A percentile compares a stretch with the other conserved stretches of the same genome.
phyloP scores from a whole-genome alignment of 2,113 vertebrate species.

The Nothoprocta perdicaria region DNA sequence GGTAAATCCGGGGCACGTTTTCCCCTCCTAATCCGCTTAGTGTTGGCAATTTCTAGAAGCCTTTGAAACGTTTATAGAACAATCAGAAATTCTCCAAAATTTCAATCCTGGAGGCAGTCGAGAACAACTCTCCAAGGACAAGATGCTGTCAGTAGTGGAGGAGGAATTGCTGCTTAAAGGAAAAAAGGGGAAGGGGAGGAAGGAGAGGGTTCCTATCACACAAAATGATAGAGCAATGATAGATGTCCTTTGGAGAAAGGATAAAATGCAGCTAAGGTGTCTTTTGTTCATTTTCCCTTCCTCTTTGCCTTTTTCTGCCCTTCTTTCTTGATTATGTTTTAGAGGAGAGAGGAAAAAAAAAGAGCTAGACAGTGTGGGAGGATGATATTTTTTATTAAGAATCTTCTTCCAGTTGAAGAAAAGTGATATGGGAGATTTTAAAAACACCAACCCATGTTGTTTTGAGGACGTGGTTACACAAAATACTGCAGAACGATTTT shows the following conservation, averaged over 20 bases:
- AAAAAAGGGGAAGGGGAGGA: neutral
- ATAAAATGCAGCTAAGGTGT: neutral
- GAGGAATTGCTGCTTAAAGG: neutral
- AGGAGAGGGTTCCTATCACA: neutral
- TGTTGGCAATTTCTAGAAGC: neutral
- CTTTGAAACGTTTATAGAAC: neutral
- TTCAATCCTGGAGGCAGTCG: neutral
- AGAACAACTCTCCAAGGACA: neutral
- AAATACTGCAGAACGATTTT: neutral
- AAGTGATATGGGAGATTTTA: neutral
- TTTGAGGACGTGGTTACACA: neutral
- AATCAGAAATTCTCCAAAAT: neutral
- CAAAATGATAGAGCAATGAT: neutral
- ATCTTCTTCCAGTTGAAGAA: conserved; percentile 26
- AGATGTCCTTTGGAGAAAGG: neutral
- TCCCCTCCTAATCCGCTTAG: neutral
- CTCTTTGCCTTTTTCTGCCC: neutral
- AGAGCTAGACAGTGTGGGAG: neutral
- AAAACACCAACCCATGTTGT: neutral
- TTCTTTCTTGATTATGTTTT: neutral
- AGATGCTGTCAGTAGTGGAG: fast-evolving
- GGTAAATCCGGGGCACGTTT: neutral
- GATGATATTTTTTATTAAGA: neutral
- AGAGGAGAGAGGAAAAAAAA: neutral
- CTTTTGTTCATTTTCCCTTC: neutral